A percentile compares a stretch with the other conserved stretches of the same genome.
Evolutionary conservation across 2,113 vertebrate species (phyloP).

Genomic region (Tyrannus savana): DNA sequence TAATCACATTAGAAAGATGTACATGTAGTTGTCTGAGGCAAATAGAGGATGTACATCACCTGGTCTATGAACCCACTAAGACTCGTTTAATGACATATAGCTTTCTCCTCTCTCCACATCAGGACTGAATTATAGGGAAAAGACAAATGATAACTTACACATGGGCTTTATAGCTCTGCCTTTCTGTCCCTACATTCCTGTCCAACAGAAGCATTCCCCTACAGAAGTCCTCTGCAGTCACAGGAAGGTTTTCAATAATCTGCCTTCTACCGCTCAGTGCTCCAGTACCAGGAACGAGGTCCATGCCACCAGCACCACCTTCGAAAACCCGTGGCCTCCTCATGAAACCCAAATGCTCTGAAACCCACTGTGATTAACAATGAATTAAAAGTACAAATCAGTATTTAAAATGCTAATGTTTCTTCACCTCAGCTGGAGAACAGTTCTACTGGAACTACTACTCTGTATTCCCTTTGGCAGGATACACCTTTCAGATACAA

Average conservation of each 20-base stretch:
- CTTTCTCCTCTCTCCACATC: constrained; percentile 45
- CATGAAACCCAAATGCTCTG: neutral
- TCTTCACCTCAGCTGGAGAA: neutral
- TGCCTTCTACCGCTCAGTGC: neutral
- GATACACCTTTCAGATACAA: neutral
- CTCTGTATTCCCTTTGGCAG: neutral
- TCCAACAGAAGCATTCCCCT: neutral
- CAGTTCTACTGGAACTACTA: neutral
- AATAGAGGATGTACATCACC: constrained; percentile 57
- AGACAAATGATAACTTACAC: constrained; percentile 27
- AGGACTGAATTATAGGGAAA: constrained; percentile 22
- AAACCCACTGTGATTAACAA: neutral
- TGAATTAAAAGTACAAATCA: neutral
- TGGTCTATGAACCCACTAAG: constrained; percentile 36
- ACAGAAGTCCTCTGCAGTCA: neutral
- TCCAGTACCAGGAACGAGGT: neutral
- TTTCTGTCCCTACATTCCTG: neutral
- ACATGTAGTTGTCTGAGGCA: constrained; percentile 49
- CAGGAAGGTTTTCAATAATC: neutral
- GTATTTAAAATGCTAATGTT: neutral
- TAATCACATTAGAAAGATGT: constrained; percentile 85
- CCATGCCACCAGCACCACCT: neutral
- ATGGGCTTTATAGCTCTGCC: neutral
- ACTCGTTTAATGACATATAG: constrained; percentile 18
- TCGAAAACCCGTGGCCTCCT: neutral